These are phyloP conservation scores for Dinothrombium tinctorium DNA, from an alignment of 1,140 invertebrate genomes.

Conservation along the genomic window DNA sequence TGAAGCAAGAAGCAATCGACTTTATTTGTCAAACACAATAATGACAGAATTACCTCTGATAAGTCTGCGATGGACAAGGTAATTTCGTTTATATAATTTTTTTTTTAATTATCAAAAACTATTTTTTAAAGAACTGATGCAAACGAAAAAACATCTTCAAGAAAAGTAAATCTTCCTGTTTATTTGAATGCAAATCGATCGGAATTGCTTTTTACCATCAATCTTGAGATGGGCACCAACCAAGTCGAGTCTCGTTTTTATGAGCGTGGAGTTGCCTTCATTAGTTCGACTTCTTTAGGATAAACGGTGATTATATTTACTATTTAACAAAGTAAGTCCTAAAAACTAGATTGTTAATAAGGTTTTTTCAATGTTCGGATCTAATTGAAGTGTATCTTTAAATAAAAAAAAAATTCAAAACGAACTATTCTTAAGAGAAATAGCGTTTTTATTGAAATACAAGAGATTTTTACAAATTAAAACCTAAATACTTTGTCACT, in stretches of 20 bases:
- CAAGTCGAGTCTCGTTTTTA: constrained; percentile 81
- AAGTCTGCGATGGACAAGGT: constrained; percentile 44
- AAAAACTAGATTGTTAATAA: too few relatives aligned
- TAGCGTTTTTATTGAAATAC: too few relatives aligned
- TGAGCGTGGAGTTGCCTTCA: constrained; percentile 81
- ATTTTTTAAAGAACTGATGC: background rate
- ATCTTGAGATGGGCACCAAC: constrained; percentile 61
- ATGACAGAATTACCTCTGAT: constrained; percentile 76
- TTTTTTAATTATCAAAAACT: background rate
- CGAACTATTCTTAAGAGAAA: too few relatives aligned
- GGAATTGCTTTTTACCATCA: constrained; percentile 82
- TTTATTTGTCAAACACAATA: constrained; percentile 74
- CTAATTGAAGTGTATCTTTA: too few relatives aligned
- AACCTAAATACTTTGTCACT: background rate
- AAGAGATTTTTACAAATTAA: background rate
- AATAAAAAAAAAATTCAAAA: too few relatives aligned
- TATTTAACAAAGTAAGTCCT: too few relatives aligned
- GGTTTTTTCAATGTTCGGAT: too few relatives aligned
- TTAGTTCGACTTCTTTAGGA: too few relatives aligned
- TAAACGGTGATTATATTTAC: too few relatives aligned
- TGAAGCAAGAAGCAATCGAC: constrained; percentile 63
- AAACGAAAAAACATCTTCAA: background rate
- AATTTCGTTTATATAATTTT: background rate
- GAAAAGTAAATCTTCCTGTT: constrained; percentile 62
- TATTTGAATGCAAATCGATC: constrained; percentile 87